These are phyloP conservation scores for Brevimyrus niger DNA, from an alignment of 2,113 vertebrate species.

Conservation along the genomic window DNA sequence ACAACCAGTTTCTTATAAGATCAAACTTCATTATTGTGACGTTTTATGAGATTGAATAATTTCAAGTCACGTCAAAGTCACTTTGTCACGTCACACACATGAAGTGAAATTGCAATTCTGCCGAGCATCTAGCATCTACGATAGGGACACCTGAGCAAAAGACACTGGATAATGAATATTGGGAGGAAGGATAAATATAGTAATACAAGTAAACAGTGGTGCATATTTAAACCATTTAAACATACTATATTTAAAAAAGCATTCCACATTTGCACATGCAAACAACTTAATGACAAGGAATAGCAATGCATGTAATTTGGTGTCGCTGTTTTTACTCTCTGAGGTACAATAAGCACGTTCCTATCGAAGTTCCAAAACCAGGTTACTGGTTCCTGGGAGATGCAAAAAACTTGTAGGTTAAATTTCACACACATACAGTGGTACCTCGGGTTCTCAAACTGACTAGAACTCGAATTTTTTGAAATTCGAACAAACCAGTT, in stretches of 20 bases:
- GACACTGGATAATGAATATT: background rate
- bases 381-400: too few species aligned
- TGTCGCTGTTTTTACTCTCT: background rate
- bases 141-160: background rate
- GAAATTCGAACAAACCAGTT: too few species aligned
- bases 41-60: background rate
- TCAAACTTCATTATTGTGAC: background rate
- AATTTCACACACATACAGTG: background rate
- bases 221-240: background rate
- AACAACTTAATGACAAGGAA: background rate
- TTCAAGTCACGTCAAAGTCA: background rate
- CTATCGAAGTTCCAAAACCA: background rate
- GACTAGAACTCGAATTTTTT: too few species aligned
- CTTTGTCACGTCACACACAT: background rate
- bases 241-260: background rate
- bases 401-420: too few species aligned
- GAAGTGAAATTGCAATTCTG: background rate
- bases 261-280: background rate
- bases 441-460: too few species aligned
- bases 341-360: background rate
- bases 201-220: background rate
- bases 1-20: background rate
- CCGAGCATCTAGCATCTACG: background rate
- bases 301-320: background rate
- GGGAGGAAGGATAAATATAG: background rate